A percentile compares a stretch with the other conserved stretches of the same genome.
Conservation (phyloP, 2,888 invertebrate species). For the Gandaritis pyraliata region DNA sequence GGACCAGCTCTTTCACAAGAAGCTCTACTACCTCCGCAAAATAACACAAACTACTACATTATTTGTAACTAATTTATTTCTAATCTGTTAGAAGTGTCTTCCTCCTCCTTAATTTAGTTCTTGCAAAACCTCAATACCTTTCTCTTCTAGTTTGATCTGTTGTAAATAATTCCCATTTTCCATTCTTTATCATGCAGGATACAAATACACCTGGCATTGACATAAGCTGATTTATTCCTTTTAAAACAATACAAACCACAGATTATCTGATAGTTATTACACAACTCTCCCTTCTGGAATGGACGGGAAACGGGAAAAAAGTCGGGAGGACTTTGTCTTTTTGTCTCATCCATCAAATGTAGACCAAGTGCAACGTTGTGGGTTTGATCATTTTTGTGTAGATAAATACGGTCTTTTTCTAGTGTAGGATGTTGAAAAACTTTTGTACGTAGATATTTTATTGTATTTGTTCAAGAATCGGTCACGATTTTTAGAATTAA, state of each 20-base stretch:
- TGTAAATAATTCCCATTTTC: conserved; percentile 1
- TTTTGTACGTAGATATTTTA: background rate
- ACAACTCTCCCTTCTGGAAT: conserved; percentile 19
- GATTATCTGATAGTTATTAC: conserved; percentile 15
- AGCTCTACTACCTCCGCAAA: too few species aligned
- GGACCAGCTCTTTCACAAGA: too few species aligned
- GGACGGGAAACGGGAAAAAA: conserved; percentile 59
- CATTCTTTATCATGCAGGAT: conserved; percentile 23
- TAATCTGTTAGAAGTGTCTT: too few species aligned
- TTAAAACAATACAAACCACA: conserved; percentile 61
- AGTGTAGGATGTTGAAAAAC: conserved; percentile 44
- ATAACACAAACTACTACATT: too few species aligned
- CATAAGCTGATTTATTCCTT: conserved; percentile 73
- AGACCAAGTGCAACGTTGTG: conserved; percentile 29
- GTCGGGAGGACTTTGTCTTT: conserved; percentile 47
- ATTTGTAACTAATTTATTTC: too few species aligned
- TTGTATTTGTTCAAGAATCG: background rate
- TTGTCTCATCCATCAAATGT: conserved; percentile 61
- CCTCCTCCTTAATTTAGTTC: too few species aligned
- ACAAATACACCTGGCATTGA: conserved; percentile 56
- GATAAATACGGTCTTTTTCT: conserved; percentile 32
- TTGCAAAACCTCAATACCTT: too few species aligned
- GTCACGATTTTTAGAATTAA: too few species aligned
- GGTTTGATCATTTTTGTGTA: conserved; percentile 32
- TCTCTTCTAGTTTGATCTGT: background rate